A percentile compares a stretch with the other conserved stretches of the same genome.
Conservation (phyloP, 2,113 vertebrate genomes). For the Columbina picui region DNA sequence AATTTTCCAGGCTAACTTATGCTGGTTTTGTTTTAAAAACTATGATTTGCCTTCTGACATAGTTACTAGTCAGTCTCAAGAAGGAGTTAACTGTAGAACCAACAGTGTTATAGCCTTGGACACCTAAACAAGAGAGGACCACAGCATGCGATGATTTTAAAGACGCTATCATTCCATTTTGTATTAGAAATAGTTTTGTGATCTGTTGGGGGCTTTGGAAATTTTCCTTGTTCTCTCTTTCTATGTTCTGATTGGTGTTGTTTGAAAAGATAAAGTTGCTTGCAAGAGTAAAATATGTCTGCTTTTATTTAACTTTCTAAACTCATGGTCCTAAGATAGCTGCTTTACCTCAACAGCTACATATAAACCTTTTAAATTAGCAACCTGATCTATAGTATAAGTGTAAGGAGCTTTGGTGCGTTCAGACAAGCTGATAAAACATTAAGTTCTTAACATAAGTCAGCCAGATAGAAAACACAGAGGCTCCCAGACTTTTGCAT, state of each 20-base stretch:
- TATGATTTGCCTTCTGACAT: neutral
- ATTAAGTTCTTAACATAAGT: constrained; percentile 52
- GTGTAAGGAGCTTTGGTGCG: neutral
- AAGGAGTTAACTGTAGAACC: neutral
- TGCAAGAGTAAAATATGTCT: neutral
- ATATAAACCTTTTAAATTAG: constrained; percentile 28
- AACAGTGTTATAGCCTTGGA: neutral
- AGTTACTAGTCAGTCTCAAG: neutral
- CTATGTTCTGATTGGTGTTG: neutral
- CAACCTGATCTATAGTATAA: constrained; percentile 19
- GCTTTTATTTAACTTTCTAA: neutral
- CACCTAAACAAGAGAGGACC: neutral
- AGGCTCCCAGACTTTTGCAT: neutral
- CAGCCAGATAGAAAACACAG: constrained; percentile 5
- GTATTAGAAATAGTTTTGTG: neutral
- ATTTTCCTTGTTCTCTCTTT: neutral
- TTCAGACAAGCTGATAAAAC: constrained; percentile 43
- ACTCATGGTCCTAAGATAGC: neutral
- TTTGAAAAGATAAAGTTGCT: neutral
- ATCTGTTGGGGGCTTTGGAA: neutral
- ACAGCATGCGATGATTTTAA: neutral
- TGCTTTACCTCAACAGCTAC: neutral
- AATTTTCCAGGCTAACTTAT: neutral
- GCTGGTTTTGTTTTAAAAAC: constrained; percentile 17
- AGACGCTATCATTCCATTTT: neutral